These are phyloP conservation scores for Notarius lentiginosus DNA, from an alignment of 2,113 vertebrate genomes.

Conservation along the genomic window DNA sequence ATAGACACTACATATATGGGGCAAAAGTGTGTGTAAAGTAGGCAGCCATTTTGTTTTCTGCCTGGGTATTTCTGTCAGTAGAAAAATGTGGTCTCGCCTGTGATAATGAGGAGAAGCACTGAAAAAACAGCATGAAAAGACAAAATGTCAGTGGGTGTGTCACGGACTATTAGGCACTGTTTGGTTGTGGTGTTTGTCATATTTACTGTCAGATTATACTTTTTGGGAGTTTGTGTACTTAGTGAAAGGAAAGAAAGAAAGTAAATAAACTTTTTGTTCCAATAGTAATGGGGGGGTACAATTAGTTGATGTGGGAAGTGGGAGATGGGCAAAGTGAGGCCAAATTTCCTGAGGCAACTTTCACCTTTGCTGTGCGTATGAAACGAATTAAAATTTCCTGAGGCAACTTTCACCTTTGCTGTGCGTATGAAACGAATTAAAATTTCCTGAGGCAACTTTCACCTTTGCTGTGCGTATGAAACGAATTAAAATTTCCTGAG, in stretches of 20 bases:
- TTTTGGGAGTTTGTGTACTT: not conserved
- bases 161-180: not conserved
- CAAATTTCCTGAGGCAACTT: slow-evolving; percentile 18
- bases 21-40: not conserved
- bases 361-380: not conserved
- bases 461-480: not conserved
- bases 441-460: not conserved
- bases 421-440: too few species aligned
- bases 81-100: not conserved
- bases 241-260: not conserved
- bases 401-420: too few species aligned
- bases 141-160: not conserved
- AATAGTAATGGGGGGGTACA: not conserved
- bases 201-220: not conserved
- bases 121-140: not conserved
- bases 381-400: too few species aligned
- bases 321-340: not conserved
- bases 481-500: too few species aligned
- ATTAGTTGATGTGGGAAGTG: not conserved
- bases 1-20: not conserved
- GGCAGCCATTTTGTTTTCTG: not conserved
- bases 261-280: not conserved
- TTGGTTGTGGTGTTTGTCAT: not conserved
- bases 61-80: not conserved
- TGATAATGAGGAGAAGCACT: not conserved